Evolutionary conservation across 2,888 invertebrate species (phyloP).

Genomic region (Ophraella communa): DNA sequence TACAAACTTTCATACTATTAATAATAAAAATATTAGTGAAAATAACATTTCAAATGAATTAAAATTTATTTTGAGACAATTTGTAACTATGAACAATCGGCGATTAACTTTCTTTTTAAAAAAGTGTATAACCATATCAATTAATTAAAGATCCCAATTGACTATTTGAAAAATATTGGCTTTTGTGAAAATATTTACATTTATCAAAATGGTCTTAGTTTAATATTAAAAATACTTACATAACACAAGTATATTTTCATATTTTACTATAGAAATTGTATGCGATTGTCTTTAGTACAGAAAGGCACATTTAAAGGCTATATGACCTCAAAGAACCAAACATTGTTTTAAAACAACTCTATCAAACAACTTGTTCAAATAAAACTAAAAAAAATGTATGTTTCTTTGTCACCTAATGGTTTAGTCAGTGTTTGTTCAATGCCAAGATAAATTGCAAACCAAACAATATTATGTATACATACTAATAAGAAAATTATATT

Average conservation of each 20-base stretch:
- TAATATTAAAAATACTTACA: constrained; percentile 5
- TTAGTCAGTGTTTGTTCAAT: too few species aligned
- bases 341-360: background rate
- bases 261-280: background rate
- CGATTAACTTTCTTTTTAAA: background rate
- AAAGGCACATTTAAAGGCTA: constrained; percentile 27
- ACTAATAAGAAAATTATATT: too few species aligned
- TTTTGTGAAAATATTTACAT: background rate
- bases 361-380: too few species aligned
- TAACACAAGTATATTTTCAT: background rate
- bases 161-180: background rate
- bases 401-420: background rate
- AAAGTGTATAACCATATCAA: constrained; percentile 1
- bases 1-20: too few species aligned
- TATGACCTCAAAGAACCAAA: background rate
- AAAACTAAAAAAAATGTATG: background rate
- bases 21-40: too few species aligned
- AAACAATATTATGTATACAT: too few species aligned
- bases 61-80: background rate
- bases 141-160: constrained; percentile 4
- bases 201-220: background rate
- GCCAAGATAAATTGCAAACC: too few species aligned
- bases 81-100: background rate
- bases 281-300: constrained; percentile 12
- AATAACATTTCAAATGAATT: too few species aligned